Conservation (phyloP, 1,140 invertebrate species). For the Platyscapa corneri region DNA sequence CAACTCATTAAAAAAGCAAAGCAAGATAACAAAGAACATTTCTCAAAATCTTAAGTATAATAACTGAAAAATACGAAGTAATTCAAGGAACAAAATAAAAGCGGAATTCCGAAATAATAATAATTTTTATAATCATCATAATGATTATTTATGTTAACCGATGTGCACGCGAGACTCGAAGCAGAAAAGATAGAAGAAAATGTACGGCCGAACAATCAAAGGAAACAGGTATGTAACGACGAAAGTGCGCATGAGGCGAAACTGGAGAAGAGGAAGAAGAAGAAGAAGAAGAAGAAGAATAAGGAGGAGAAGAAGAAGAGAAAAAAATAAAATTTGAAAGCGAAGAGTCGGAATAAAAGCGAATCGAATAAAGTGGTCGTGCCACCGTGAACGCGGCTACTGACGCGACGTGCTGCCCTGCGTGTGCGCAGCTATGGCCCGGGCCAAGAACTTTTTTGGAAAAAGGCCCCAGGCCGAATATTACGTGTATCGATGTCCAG, state of each 20-base stretch:
- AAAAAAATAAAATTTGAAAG: no score
- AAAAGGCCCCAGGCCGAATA: background rate
- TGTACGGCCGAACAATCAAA: background rate
- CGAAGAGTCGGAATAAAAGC: conserved; percentile 25
- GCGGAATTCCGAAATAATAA: background rate
- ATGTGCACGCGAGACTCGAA: background rate
- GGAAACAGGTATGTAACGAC: background rate
- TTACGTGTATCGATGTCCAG: background rate
- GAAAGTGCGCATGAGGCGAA: background rate
- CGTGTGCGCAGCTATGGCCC: background rate
- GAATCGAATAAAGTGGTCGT: conserved; percentile 20
- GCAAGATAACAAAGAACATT: background rate
- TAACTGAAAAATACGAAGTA: background rate
- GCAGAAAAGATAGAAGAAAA: background rate
- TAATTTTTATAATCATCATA: background rate
- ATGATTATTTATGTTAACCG: conserved; percentile 4
- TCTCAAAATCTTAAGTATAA: no score
- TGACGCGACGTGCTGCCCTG: background rate
- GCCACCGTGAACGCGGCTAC: background rate
- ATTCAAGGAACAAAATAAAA: background rate
- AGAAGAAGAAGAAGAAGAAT: background rate
- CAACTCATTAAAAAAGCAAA: background rate
- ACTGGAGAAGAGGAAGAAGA: background rate
- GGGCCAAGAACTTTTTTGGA: background rate
- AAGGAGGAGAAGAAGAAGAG: no score